A percentile compares a stretch with the other conserved stretches of the same genome.
These are phyloP conservation scores for Lepidurus couesii DNA, from an alignment of 1,140 invertebrate species.

Conservation along the genomic window DNA sequence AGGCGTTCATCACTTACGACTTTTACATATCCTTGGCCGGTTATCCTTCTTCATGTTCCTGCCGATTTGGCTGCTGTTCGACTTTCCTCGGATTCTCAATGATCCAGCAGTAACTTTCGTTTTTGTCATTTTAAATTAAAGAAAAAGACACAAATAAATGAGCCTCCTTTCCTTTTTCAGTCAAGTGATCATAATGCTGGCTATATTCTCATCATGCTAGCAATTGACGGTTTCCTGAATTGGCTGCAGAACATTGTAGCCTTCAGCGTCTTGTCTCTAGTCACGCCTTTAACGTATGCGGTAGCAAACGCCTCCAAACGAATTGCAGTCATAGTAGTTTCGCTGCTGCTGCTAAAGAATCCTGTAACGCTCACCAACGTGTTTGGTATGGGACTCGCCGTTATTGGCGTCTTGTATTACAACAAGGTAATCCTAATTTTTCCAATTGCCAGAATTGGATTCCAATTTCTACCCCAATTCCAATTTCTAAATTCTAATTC, in stretches of 20 bases:
- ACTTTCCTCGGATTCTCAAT: slow-evolving; percentile 59
- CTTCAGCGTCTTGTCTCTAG: slow-evolving; percentile 82
- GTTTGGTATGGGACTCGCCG: slow-evolving; percentile 83
- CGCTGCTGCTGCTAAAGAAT: slow-evolving; percentile 83
- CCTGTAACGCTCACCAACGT: slow-evolving; percentile 83
- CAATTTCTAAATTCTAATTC: background rate
- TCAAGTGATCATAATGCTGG: slow-evolving; percentile 37
- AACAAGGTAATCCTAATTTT: slow-evolving; percentile 56
- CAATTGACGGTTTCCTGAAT: slow-evolving; percentile 79
- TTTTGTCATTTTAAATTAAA: slow-evolving; percentile 40
- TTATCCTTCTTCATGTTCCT: slow-evolving; percentile 75
- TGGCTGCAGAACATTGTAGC: slow-evolving; percentile 94
- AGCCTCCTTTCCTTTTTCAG: slow-evolving; percentile 32
- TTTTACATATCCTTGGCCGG: slow-evolving; percentile 75
- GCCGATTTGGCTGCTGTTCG: slow-evolving; percentile 78
- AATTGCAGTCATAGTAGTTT: slow-evolving; percentile 85
- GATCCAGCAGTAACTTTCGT: slow-evolving; percentile 46
- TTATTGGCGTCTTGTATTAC: slow-evolving; percentile 83
- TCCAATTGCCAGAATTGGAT: background rate
- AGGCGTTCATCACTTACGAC: slow-evolving; percentile 74
- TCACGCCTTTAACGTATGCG: slow-evolving; percentile 88
- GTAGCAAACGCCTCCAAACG: slow-evolving; percentile 94
- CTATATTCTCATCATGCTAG: slow-evolving; percentile 52
- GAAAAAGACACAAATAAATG: slow-evolving; percentile 41
- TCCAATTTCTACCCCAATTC: background rate